Conservation (phyloP, 2,113 vertebrate species). For the Malurus melanocephalus region DNA sequence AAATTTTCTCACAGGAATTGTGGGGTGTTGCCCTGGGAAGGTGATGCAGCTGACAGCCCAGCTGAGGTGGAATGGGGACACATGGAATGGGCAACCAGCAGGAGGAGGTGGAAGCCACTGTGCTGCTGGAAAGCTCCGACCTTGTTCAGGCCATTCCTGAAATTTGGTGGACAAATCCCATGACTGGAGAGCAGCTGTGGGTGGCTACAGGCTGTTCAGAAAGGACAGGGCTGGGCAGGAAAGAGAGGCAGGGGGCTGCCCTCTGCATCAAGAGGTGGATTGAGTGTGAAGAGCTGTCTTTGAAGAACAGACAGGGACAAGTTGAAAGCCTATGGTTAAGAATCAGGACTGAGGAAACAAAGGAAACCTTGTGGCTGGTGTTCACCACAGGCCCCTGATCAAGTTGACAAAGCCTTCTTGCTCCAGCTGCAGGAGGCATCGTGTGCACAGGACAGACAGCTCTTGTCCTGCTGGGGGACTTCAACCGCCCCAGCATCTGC, state of each 20-base stretch:
- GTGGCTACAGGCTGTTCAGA: not conserved
- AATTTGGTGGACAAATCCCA: not conserved
- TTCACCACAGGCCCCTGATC: not conserved
- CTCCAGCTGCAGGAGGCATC: not conserved
- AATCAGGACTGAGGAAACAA: not conserved
- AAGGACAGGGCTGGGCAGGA: not conserved
- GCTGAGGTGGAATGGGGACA: not conserved
- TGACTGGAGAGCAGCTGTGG: too few species aligned
- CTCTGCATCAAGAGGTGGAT: not conserved
- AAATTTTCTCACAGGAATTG: not conserved
- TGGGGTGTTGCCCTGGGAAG: not conserved
- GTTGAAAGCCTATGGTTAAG: not conserved
- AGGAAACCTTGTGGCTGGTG: not conserved
- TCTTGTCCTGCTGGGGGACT: not conserved
- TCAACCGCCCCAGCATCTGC: not conserved
- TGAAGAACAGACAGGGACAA: not conserved
- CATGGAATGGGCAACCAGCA: not conserved
- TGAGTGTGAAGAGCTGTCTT: not conserved
- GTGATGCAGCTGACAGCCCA: not conserved
- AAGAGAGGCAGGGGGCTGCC: not conserved
- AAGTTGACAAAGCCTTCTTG: not conserved
- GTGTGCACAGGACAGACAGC: too few species aligned
- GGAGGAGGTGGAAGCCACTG: not conserved
- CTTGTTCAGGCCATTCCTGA: not conserved
- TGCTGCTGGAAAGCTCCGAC: not conserved